phyloP scores from a whole-genome alignment of 2,113 vertebrate genomes.

The Brienomyrus longianalis region DNA sequence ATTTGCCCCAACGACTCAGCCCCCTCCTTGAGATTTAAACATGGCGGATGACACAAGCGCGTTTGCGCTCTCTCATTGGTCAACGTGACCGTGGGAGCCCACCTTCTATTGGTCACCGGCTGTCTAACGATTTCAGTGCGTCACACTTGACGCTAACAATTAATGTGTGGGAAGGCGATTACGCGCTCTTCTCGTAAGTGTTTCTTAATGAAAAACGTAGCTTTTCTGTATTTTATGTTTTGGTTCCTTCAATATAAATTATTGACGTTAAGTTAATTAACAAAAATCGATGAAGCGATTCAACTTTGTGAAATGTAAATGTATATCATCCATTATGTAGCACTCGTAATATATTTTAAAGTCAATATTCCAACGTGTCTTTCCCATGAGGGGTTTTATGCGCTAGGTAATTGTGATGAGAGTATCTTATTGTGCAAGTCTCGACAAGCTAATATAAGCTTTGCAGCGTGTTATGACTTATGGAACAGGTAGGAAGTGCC shows the following conservation, averaged over 20 bases:
- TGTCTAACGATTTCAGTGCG: neutral
- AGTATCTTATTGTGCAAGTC: neutral
- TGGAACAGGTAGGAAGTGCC: neutral
- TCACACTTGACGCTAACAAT: neutral
- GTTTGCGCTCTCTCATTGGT: slow-evolving; percentile 6
- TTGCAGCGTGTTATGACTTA: neutral
- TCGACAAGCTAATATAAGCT: neutral
- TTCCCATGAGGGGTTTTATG: neutral
- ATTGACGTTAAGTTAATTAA: neutral
- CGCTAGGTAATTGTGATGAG: neutral
- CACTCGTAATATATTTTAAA: neutral
- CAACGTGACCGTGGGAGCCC: neutral
- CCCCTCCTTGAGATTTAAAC: neutral
- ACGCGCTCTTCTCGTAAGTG: neutral
- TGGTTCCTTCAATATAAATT: neutral
- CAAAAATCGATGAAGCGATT: neutral
- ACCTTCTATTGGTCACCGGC: slow-evolving; percentile 11
- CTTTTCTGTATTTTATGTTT: neutral
- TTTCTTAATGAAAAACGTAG: neutral
- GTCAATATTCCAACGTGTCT: neutral
- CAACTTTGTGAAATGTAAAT: neutral
- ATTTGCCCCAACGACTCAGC: too few species aligned
- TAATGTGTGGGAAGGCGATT: neutral
- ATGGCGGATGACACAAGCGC: neutral
- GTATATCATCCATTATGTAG: neutral